A percentile compares a stretch with the other conserved stretches of the same genome.
Evolutionary conservation across 1,140 invertebrate species (phyloP).

Genomic region (Philopotamus ludificatus): DNA sequence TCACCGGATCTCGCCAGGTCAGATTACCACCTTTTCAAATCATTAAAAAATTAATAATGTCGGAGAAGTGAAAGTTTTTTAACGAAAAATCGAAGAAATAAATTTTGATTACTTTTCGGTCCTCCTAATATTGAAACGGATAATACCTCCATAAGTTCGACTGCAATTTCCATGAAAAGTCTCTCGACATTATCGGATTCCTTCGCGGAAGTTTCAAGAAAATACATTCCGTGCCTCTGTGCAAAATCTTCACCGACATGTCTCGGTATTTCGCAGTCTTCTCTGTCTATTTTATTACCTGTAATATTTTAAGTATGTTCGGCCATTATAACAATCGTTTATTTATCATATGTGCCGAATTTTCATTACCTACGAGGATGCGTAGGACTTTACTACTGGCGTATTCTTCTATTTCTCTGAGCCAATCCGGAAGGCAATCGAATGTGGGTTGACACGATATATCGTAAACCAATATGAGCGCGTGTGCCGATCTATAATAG

Average conservation of each 20-base stretch:
- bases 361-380: constrained; percentile 78
- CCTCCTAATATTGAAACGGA: no score
- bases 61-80: no score
- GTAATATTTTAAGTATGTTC: constrained; percentile 18
- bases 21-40: no score
- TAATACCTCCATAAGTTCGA: constrained; percentile 78
- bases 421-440: constrained; percentile 93
- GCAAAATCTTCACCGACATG: constrained; percentile 96
- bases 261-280: constrained; percentile 90
- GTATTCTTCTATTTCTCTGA: constrained; percentile 95
- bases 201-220: constrained; percentile 97
- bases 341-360: not conserved
- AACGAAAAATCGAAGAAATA: no score
- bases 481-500: constrained; percentile 97
- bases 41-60: no score
- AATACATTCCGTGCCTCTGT: constrained; percentile 93
- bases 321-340: not conserved
- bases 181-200: constrained; percentile 97
- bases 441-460: constrained; percentile 97
- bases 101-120: no score
- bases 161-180: constrained; percentile 93
- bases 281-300: constrained; percentile 96
- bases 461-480: constrained; percentile 95
- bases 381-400: constrained; percentile 91
- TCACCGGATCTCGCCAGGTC: no score